phyloP scores from a whole-genome alignment of 2,113 vertebrate species.

The Pseudonaja textilis region DNA sequence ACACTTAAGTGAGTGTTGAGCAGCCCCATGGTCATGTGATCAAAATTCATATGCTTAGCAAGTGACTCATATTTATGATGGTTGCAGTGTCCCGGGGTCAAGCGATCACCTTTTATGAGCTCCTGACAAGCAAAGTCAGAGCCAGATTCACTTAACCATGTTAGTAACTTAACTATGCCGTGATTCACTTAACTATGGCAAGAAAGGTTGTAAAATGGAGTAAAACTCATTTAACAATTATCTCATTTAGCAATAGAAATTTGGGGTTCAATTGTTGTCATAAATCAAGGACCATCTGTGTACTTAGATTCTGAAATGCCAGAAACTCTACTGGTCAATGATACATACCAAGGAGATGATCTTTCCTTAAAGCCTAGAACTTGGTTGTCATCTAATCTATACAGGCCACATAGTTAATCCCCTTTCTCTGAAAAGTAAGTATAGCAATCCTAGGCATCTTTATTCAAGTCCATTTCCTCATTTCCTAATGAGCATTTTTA shows the following conservation, averaged over 20 bases:
- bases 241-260: background rate
- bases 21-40: background rate
- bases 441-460: too few species aligned
- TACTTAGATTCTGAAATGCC: background rate
- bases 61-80: background rate
- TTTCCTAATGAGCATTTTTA: background rate
- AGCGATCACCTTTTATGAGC: background rate
- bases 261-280: background rate
- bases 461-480: background rate
- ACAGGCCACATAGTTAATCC: background rate
- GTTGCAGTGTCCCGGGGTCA: background rate
- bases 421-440: background rate
- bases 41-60: background rate
- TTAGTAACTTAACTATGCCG: background rate
- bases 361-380: background rate
- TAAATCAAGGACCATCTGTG: background rate
- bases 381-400: background rate
- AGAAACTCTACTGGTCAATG: background rate
- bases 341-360: background rate
- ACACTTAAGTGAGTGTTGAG: background rate
- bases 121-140: background rate
- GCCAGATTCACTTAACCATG: background rate
- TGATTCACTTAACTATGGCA: background rate
- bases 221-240: background rate
- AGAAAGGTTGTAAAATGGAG: background rate